Evolutionary conservation across 2,113 vertebrate genomes (phyloP).

Genomic region (Zootoca vivipara): DNA sequence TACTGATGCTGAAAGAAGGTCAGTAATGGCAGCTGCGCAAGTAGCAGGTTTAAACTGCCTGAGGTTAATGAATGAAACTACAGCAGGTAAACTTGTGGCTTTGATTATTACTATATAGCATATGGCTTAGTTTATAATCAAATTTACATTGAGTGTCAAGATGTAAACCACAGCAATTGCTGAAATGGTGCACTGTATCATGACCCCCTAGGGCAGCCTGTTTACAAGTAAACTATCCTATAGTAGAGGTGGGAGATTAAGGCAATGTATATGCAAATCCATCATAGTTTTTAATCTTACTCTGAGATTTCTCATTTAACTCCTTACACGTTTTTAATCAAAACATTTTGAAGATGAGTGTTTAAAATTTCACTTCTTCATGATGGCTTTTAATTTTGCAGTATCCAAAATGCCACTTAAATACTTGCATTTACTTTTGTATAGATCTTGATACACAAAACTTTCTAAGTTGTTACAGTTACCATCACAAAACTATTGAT

Average conservation of each 20-base stretch:
- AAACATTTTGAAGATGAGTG: not conserved
- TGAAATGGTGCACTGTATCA: not conserved
- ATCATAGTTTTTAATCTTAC: not conserved
- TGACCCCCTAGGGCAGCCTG: not conserved
- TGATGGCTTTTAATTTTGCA: not conserved
- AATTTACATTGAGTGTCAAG: not conserved
- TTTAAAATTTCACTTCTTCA: not conserved
- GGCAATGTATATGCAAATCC: too few relatives aligned
- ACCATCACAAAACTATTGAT: not conserved
- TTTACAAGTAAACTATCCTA: not conserved
- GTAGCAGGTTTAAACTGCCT: slow-evolving; percentile 95
- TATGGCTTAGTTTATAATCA: not conserved
- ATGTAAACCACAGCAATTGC: not conserved
- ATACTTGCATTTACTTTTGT: not conserved
- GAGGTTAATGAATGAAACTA: slow-evolving; percentile 94
- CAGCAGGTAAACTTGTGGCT: slow-evolving; percentile 82
- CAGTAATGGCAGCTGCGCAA: slow-evolving; percentile 90
- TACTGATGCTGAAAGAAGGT: slow-evolving; percentile 91
- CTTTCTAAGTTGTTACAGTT: not conserved
- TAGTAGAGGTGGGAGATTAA: not conserved
- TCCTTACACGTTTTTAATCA: not conserved
- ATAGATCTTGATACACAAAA: not conserved
- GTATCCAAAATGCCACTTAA: not conserved
- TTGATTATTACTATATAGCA: not conserved
- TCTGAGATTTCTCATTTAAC: not conserved